These are phyloP conservation scores for Cercopithecus neglectus DNA, from an alignment of 2,797 vertebrate genomes.

Conservation along the genomic window DNA sequence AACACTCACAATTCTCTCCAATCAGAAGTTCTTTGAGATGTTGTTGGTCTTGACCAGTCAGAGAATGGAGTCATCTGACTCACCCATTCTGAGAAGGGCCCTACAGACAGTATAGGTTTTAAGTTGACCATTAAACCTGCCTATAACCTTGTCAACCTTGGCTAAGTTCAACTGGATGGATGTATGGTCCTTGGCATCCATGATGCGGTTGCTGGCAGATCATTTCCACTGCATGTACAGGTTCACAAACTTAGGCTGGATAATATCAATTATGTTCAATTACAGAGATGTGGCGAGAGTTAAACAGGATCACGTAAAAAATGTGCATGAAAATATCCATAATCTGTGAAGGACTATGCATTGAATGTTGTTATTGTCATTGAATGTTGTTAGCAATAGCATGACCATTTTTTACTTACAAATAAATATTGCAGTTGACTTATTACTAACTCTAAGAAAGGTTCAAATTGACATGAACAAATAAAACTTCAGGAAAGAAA, in stretches of 20 bases:
- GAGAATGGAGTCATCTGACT: not conserved
- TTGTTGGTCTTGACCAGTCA: not conserved
- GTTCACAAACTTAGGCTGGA: not conserved
- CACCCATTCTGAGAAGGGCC: not conserved
- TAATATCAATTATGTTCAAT: not conserved
- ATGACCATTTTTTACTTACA: not conserved
- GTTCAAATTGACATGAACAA: not conserved
- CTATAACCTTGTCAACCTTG: not conserved
- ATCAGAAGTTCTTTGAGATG: not conserved
- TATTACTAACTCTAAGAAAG: conserved; percentile 2
- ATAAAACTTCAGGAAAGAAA: not conserved
- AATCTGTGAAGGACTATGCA: not conserved
- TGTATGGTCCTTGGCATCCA: not conserved
- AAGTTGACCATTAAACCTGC: not conserved
- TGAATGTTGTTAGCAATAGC: not conserved
- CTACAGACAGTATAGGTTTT: not conserved
- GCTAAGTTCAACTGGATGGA: not conserved
- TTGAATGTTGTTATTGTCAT: not conserved
- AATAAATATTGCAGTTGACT: not conserved
- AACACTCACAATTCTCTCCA: not conserved
- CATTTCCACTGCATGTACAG: not conserved
- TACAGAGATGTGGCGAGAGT: not conserved
- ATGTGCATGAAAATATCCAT: not conserved
- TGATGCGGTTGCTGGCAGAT: not conserved
- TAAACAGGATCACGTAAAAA: not conserved